These are phyloP conservation scores for Nycticryphes semicollaris DNA, from an alignment of 2,113 vertebrate species.

Conservation along the genomic window DNA sequence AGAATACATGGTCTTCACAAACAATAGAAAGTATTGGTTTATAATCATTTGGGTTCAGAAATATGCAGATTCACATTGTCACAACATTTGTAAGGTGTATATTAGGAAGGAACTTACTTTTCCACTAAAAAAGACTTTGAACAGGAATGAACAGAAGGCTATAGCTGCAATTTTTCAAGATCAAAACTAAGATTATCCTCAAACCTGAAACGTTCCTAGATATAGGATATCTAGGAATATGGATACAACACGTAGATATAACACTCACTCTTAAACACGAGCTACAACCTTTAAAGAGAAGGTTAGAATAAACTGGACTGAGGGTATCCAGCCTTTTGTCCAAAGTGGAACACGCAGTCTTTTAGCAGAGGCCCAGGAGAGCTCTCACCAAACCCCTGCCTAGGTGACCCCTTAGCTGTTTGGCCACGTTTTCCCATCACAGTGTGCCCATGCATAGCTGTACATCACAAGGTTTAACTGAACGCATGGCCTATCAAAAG, in stretches of 20 bases:
- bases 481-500: neutral
- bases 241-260: neutral
- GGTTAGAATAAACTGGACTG: neutral
- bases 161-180: neutral
- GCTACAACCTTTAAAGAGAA: neutral
- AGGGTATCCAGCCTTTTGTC: neutral
- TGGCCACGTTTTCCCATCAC: neutral
- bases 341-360: neutral
- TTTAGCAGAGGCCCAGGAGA: neutral
- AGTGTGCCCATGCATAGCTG: accelerated
- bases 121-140: neutral
- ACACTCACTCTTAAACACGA: neutral
- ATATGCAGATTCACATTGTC: neutral
- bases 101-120: neutral
- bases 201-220: neutral
- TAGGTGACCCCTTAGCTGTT: neutral
- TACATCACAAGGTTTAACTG: neutral
- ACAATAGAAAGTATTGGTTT: neutral
- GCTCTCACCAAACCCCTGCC: neutral
- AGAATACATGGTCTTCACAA: neutral
- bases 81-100: neutral
- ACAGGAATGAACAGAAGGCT: neutral
- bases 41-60: neutral
- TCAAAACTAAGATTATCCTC: neutral
- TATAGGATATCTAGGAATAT: no score